Evolutionary conservation across 2,113 vertebrate genomes (phyloP), one percentile per base, ranked within the genome.

Genomic region (Diadophis punctatus): DNA sequence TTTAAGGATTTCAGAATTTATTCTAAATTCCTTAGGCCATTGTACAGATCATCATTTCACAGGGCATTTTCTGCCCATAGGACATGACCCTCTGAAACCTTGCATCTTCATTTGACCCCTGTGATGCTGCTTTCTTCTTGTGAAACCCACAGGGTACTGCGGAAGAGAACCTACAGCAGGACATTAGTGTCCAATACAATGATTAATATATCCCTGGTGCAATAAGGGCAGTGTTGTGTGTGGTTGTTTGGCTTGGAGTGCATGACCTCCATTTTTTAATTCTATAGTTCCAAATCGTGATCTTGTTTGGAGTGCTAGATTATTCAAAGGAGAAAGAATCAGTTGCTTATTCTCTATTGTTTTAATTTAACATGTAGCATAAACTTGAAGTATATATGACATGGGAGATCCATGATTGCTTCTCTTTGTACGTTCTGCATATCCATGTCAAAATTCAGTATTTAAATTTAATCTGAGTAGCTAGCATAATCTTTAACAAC

Each of bases 31-130:
- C 60, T 55, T 86, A 27, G n/a, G n/a, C 25, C 48, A 86, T n/a
- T 89, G 20, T 52, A 88, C n/a, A 56, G 53, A 60, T 84, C 90
- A 52, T 51, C 90, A 90, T 90, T 1, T 55, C 87, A 89, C 56
- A 89, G 34, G 55, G 18, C 93, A 91, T 88, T 3, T 68, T 58
- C 63, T n/a, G 56, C 1, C 80, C 85, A n/a, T 52, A 27, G 74
- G 60, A 56, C 25, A n/a, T 23, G 34, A 39, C 68, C 27, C 86
- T 94, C 92, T 25, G 84, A 80, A 27, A 91, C 95, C 91, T 94
- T 92, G 48, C 85, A 22, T 85, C 14, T 94, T 63, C 93, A 95
- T 96, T 95, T 89, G 90, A 94, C 94, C 89, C 90, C 46, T 27
- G 11, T 84, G 51, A 63, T 63, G 0, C 80, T 22, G 30, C 39